Evolutionary conservation across 2,888 invertebrate species (phyloP), one percentile per base, ranked within the genome.

Genomic region (Gordius sp.): DNA sequence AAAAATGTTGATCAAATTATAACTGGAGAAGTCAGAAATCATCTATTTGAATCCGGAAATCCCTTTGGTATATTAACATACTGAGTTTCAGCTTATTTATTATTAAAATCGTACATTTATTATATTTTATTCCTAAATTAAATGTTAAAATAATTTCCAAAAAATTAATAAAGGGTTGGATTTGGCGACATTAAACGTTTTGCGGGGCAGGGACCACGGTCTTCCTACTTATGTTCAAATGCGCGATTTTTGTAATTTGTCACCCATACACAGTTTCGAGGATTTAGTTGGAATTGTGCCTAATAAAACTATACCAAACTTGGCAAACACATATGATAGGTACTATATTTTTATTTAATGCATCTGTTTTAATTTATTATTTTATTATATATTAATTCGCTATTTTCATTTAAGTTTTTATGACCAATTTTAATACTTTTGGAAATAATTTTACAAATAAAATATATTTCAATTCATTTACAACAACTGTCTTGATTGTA

Each of bases 181-280:
- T 70, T 73, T 97, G 62, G 91, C 89, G 1, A 83, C 89, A 1
- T 81, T 93, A 69, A 93, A 93, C 65, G 81, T 93, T 60, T 93
- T 97, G 67, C 73, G 93, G 63, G 80, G 82, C 0, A 73, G 93
- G 57, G 93, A 93, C 68, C 93, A 93, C 67, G 93, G 80, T 1
- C 76, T 97, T 58, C 73, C 87, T 0, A 63, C 64, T 4, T 47
- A 47, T 20, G 47, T 47, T 47, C 8, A 47, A 4, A 4, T 47
- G 4, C 8, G 47, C 4, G 20, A 47, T 4, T 20, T 47, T 20
- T 47, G 47, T 47, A 8, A 47, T 18, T 23, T 47, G 8, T 47
- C 47, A n/a, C 4, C 23, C 13, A 13, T 23, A n/a, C 8, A 20
- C 8, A 47, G n/a, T 4, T 47, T 47, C 23, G 23, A 47, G n/a